Percentiles rank a stretch among this genome's conserved stretches.
These are phyloP conservation scores for Copidosoma aretas DNA, from an alignment of 2,888 invertebrate genomes.

Conservation along the genomic window DNA sequence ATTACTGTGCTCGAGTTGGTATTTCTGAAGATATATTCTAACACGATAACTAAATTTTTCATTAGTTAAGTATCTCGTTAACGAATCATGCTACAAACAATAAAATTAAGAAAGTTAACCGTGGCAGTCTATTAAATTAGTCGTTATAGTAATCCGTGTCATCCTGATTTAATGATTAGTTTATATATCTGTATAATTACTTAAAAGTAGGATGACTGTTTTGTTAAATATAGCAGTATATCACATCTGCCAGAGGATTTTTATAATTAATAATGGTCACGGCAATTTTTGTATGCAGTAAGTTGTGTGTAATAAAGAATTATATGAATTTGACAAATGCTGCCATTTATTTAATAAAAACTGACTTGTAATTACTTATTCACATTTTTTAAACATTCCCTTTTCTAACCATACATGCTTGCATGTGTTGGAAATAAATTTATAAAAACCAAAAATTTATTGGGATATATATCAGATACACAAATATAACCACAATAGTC, in stretches of 20 bases:
- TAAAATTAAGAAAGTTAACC: slow-evolving; percentile 17
- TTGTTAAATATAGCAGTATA: slow-evolving; percentile 30
- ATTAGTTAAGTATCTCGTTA: slow-evolving; percentile 35
- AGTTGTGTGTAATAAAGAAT: slow-evolving; percentile 41
- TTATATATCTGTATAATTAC: slow-evolving; percentile 27
- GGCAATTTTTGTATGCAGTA: slow-evolving; percentile 37
- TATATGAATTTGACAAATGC: slow-evolving; percentile 37
- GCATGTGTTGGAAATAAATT: not conserved
- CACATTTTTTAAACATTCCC: not conserved
- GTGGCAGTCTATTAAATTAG: slow-evolving; percentile 33
- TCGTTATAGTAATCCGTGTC: slow-evolving; percentile 28
- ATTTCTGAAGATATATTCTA: slow-evolving; percentile 34
- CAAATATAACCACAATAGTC: slow-evolving; percentile 58
- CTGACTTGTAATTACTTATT: not conserved
- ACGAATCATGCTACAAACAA: slow-evolving; percentile 13
- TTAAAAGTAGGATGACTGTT: slow-evolving; percentile 25
- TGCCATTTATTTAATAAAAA: slow-evolving; percentile 3
- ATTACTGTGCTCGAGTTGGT: slow-evolving; percentile 30
- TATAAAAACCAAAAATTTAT: slow-evolving; percentile 63
- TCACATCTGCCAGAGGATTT: slow-evolving; percentile 35
- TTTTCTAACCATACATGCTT: not conserved
- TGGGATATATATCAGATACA: slow-evolving; percentile 61
- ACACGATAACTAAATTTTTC: slow-evolving; percentile 18
- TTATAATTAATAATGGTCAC: slow-evolving; percentile 32
- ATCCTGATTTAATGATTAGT: slow-evolving; percentile 25